These are phyloP conservation scores for Harpagoxenus sublaevis DNA, from an alignment of 2,888 invertebrate species.

Conservation along the genomic window DNA sequence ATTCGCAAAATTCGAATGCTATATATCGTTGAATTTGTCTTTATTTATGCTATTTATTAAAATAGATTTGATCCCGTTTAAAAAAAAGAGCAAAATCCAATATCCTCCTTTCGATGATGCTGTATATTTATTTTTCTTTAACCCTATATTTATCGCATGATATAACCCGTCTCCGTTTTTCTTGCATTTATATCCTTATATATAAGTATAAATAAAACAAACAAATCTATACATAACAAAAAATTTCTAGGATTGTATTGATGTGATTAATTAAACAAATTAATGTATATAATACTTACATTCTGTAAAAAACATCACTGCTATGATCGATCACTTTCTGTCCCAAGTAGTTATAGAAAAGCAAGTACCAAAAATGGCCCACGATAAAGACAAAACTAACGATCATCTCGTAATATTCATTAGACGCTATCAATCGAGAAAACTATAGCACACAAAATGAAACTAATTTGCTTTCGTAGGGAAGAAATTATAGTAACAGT, in stretches of 20 bases:
- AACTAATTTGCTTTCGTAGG: neutral
- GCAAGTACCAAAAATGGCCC: conserved; percentile 36
- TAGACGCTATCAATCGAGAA: neutral
- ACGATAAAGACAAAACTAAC: neutral
- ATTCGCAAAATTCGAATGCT: too few relatives aligned
- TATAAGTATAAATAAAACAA: too few relatives aligned
- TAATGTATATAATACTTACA: conserved; percentile 16
- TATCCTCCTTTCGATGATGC: neutral
- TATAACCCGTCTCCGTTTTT: neutral
- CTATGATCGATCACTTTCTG: conserved; percentile 42
- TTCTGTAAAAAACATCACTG: conserved; percentile 23
- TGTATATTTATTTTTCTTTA: neutral
- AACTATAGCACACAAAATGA: conserved; percentile 10
- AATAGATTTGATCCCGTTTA: too few relatives aligned
- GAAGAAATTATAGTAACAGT: neutral
- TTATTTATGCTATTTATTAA: too few relatives aligned
- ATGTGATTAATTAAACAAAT: too few relatives aligned
- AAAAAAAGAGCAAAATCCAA: too few relatives aligned
- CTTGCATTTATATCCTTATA: neutral
- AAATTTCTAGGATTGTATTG: too few relatives aligned
- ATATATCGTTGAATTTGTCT: too few relatives aligned
- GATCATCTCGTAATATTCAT: conserved; percentile 7
- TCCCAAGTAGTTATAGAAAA: conserved; percentile 28
- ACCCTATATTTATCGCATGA: neutral
- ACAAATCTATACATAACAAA: too few relatives aligned